phyloP scores from a whole-genome alignment of 2,888 invertebrate species.

The Lasioglossum morio region DNA sequence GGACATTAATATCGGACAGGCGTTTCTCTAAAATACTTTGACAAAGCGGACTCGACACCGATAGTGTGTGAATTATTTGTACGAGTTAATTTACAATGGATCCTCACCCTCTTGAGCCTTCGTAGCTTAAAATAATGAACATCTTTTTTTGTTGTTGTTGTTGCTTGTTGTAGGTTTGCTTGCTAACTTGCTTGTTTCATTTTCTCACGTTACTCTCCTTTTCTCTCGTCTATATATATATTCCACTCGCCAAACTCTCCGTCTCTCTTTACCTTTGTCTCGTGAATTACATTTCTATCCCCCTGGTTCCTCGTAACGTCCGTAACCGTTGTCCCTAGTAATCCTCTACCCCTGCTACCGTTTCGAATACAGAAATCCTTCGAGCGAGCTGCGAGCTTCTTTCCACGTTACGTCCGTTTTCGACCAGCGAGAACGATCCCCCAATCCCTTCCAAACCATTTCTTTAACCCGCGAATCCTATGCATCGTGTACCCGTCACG shows the following conservation, averaged over 20 bases:
- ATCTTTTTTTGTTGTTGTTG: constrained; percentile 64
- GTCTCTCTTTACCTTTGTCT: neutral
- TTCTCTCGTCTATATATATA: neutral
- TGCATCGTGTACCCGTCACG: neutral
- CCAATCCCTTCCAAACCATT: neutral
- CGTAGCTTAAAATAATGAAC: constrained; percentile 78
- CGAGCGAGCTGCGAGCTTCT: constrained; percentile 55
- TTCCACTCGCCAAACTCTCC: constrained; percentile 14
- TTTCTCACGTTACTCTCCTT: neutral
- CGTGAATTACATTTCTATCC: neutral
- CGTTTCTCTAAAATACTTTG: constrained; percentile 73
- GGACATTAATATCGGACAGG: constrained; percentile 73
- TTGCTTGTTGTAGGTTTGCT: constrained; percentile 21
- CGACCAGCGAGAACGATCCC: constrained; percentile 70
- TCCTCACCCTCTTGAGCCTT: constrained; percentile 74
- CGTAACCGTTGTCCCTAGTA: constrained; percentile 35
- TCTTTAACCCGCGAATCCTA: neutral
- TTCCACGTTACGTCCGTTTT: constrained; percentile 59
- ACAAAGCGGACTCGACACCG: constrained; percentile 79
- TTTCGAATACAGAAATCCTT: constrained; percentile 30
- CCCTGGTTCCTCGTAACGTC: constrained; percentile 25
- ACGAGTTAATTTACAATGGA: constrained; percentile 74
- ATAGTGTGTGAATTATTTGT: constrained; percentile 77
- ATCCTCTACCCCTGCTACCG: constrained; percentile 29
- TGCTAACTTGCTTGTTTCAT: constrained; percentile 7